phyloP scores from a whole-genome alignment of 2,797 vertebrate species.

The Orestias chungarensis region DNA sequence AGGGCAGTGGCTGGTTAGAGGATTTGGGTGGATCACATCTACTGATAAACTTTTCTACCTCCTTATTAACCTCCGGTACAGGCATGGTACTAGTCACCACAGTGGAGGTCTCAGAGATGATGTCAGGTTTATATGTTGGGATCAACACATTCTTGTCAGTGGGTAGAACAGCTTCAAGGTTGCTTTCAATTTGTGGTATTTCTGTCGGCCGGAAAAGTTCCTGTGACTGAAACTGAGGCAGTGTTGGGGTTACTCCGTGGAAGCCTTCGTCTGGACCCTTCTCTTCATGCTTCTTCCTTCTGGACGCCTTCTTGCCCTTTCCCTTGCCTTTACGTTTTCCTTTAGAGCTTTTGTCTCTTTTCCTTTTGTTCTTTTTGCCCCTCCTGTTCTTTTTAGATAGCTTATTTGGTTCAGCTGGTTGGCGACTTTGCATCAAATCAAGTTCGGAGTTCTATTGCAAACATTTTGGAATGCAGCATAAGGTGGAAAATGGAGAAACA shows the following conservation, averaged over 20 bases:
- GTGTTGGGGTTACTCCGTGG: conserved; percentile 62
- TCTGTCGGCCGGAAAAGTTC: conserved; percentile 47
- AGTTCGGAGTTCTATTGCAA: conserved; percentile 60
- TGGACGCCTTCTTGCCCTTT: conserved; percentile 66
- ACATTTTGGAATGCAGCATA: conserved; percentile 35
- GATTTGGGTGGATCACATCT: conserved; percentile 25
- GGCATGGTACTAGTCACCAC: conserved; percentile 47
- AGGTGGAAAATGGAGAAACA: conserved; percentile 37
- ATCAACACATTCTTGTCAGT: conserved; percentile 57
- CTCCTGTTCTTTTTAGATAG: conserved; percentile 69
- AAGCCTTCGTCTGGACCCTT: conserved; percentile 67
- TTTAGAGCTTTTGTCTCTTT: conserved; percentile 75
- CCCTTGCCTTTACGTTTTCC: conserved; percentile 68
- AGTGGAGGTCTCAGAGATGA: conserved; percentile 50
- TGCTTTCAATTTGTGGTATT: conserved; percentile 26
- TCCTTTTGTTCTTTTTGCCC: conserved; percentile 81
- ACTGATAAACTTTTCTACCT: conserved; percentile 66
- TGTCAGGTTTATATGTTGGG: conserved; percentile 68
- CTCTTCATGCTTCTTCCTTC: conserved; percentile 69
- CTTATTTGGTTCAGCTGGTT: conserved; percentile 57
- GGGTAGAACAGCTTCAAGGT: conserved; percentile 23
- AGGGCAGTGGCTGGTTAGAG: conserved; percentile 61
- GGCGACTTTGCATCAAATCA: conserved; percentile 60
- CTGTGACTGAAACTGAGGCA: conserved; percentile 63
- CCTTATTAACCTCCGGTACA: conserved; percentile 64